Conservation (phyloP, 2,113 vertebrate species). For the Ailurus styani region DNA sequence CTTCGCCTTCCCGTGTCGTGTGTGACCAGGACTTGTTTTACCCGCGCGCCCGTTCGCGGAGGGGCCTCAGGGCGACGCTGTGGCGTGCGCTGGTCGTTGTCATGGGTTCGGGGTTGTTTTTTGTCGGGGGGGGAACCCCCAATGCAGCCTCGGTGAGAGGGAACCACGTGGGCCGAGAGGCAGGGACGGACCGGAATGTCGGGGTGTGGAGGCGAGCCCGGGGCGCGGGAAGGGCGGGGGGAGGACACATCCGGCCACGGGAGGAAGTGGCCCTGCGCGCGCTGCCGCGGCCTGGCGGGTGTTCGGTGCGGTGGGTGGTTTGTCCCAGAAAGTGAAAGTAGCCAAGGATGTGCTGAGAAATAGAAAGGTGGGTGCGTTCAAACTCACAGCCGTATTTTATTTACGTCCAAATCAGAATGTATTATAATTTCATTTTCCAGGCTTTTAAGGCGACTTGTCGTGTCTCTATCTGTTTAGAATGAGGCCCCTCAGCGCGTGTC, state of each 20-base stretch:
- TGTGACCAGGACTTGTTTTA: neutral
- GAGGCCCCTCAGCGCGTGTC: neutral
- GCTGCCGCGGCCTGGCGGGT: neutral
- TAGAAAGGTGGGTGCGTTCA: neutral
- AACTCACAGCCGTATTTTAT: neutral
- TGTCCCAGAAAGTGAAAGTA: neutral
- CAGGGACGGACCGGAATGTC: neutral
- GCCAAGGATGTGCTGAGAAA: too few species aligned
- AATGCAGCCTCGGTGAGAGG: too few species aligned
- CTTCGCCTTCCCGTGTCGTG: accelerated
- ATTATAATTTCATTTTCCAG: neutral
- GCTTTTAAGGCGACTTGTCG: neutral
- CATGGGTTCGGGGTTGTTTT: neutral
- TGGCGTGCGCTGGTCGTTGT: neutral
- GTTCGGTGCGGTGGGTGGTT: too few species aligned
- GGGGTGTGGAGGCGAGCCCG: accelerated
- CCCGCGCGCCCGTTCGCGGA: neutral
- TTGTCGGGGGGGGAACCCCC: accelerated
- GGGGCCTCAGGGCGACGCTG: neutral
- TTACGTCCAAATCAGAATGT: neutral
- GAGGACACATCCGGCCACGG: accelerated
- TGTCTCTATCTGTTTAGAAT: neutral
- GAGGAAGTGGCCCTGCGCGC: neutral
- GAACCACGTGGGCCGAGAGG: neutral
- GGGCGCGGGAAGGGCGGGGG: neutral